Evolutionary conservation across 2,797 vertebrate species (phyloP), one percentile per base, ranked within the genome.

Genomic region (Poliocrania exsul): DNA sequence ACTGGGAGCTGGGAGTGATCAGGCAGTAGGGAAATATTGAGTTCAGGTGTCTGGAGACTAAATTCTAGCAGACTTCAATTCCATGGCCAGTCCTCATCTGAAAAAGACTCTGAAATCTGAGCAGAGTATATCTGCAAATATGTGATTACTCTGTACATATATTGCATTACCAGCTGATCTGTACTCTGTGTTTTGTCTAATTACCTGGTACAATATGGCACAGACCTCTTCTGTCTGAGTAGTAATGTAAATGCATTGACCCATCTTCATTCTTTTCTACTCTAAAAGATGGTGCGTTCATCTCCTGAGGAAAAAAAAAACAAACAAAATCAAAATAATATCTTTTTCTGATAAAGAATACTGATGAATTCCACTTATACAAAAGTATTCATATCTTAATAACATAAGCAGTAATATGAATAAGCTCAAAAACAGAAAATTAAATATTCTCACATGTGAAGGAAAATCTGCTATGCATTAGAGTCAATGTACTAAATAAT

Each of bases 251-350:
- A 81, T 97, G 94, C 98, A 98, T 98, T 38, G 97, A 97, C 28
- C 98, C 97, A 6, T 98, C 97, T 72, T 97, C 94, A 83, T 97
- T 98, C 95, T 97, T 98, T 92, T 98, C 98, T 88, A 98, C 97
- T 62, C 98, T 97, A 81, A 98, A 98, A 46, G 98, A 98, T 25
- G 98, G 98, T 17, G 97, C 97, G 12, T 98, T 98, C 97, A 98
- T 98, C 88, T 98, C 97, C 98, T 98, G 89, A 86, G 88, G 87
- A 67, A 84, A 86, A 92, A 67, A 84, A 86, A 92, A 91, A 85
- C 38, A 91, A 71, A 60, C 24, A 91, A 79, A 70, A 42, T 2
- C 16, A 65, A 65, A 70, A 57, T 11, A 64, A 0, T 50, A 71
- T 70, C 31, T 40, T 56, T 40, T 79, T 56, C 44, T 53, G 54